A percentile compares a stretch with the other conserved stretches of the same genome.
phyloP scores from a whole-genome alignment of 2,888 invertebrate species.

The Oxycera nigricornis region DNA sequence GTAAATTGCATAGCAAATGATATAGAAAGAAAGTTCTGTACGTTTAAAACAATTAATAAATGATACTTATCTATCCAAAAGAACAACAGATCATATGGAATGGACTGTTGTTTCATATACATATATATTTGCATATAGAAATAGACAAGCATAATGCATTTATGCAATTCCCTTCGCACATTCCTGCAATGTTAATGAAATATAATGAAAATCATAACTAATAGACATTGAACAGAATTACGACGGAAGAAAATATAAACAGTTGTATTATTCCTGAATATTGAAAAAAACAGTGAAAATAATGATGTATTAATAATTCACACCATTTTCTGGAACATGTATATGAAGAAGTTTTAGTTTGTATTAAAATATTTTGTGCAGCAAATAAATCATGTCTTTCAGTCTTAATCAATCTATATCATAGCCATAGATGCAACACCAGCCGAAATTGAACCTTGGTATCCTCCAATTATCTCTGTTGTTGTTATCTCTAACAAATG shows the following conservation, averaged over 20 bases:
- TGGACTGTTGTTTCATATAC: constrained; percentile 1
- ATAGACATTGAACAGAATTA: constrained; percentile 47
- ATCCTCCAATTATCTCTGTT: too few species aligned
- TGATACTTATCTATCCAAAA: background rate
- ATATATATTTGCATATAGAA: background rate
- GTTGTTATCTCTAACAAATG: too few species aligned
- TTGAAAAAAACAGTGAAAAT: constrained; percentile 40
- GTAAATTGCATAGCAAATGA: constrained; percentile 3
- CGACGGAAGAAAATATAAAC: constrained; percentile 56
- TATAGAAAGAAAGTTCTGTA: background rate
- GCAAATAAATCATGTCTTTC: constrained; percentile 62
- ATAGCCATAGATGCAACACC: too few species aligned
- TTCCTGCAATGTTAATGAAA: constrained; percentile 1
- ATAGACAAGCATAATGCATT: background rate
- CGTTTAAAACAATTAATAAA: background rate
- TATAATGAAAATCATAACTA: background rate
- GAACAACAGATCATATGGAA: background rate
- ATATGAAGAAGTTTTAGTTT: constrained; percentile 83
- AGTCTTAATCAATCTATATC: too few species aligned
- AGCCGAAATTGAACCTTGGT: too few species aligned
- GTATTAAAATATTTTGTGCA: constrained; percentile 86
- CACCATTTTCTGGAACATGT: constrained; percentile 62
- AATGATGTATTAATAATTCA: constrained; percentile 40
- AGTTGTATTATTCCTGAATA: constrained; percentile 45
- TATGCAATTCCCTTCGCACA: background rate